Evolutionary conservation across 1,140 invertebrate species (phyloP), one percentile per base, ranked within the genome.

Genomic region (Proales similis): DNA sequence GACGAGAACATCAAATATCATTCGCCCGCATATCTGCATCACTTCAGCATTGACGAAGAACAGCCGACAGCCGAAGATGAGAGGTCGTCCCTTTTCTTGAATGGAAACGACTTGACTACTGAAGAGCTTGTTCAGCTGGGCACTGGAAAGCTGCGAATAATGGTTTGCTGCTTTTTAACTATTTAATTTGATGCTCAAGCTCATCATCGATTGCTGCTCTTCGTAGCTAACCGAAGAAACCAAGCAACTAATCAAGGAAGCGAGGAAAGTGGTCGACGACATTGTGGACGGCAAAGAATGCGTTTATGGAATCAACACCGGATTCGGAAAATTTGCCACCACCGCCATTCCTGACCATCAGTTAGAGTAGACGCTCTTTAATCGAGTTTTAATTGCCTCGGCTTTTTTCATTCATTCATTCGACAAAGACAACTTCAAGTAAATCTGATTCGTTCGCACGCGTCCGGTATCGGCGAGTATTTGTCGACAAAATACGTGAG

Each of bases 281-380:
- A 81, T 84, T 64, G 67, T 84, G 17, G 71, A 74, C 64, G 81
- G 81, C 66, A 81, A 83, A 63, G 79, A 81, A 78, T 79, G 80
- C 81, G 27, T 57, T 22, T 86, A 86, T 71, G 85, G 84, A 17
- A 82, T 86, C 30, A 86, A 83, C 4, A 86, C 84, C n/a, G 84
- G 85, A 29, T 85, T 86, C 71, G 84, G 84, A 49, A 85, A 84
- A 65, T 86, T 86, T 77, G 82, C 84, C 0, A 76, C 77, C 4
- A 81, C 79, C 1, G 72, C 78, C 5, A 84, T 86, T 49, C 68
- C 72, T 17, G 73, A 74, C 14, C 79, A 83, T 46, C 81, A 85
- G 66, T 71, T 86, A 1, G 74, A 78, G 82, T 83, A 77, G 73
- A 70, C 70, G 43, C n/a, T 42, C 33, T 26, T 39, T 70, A 68